These are phyloP conservation scores for Eidolon helvum DNA, from an alignment of 2,113 vertebrate species.

Conservation along the genomic window DNA sequence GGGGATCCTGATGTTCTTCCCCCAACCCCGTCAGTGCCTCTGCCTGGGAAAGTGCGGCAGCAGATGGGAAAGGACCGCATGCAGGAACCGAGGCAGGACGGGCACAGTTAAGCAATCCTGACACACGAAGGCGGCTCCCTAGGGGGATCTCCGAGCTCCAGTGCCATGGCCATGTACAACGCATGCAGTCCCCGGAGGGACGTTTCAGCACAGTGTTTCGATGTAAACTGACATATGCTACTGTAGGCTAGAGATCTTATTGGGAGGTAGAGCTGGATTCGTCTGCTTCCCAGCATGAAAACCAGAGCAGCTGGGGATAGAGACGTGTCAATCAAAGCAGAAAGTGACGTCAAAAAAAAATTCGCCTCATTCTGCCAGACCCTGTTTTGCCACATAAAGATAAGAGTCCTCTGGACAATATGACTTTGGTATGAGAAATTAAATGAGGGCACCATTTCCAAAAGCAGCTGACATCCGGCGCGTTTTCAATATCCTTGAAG, in stretches of 20 bases:
- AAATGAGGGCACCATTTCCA: background rate
- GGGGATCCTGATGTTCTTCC: conserved; percentile 19
- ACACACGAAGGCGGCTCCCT: conserved; percentile 40
- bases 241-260: background rate
- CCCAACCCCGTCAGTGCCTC: background rate
- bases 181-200: background rate
- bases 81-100: background rate
- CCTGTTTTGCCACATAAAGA: conserved; percentile 34
- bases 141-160: background rate
- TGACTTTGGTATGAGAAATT: background rate
- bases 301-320: background rate
- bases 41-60: conserved; percentile 25
- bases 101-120: background rate
- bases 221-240: conserved; percentile 29
- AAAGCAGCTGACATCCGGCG: background rate
- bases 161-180: background rate
- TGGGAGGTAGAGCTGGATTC: background rate
- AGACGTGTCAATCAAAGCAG: conserved; percentile 54
- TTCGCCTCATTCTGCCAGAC: conserved; percentile 4
- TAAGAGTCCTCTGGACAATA: conserved; percentile 10
- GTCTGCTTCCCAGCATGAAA: conserved; percentile 45
- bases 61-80: conserved; percentile 4
- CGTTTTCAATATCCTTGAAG: background rate
- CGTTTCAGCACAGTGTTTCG: background rate
- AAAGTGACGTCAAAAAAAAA: background rate